Evolutionary conservation across 2,888 invertebrate genomes (phyloP).

Genomic region (Apomyelois bistriatella): DNA sequence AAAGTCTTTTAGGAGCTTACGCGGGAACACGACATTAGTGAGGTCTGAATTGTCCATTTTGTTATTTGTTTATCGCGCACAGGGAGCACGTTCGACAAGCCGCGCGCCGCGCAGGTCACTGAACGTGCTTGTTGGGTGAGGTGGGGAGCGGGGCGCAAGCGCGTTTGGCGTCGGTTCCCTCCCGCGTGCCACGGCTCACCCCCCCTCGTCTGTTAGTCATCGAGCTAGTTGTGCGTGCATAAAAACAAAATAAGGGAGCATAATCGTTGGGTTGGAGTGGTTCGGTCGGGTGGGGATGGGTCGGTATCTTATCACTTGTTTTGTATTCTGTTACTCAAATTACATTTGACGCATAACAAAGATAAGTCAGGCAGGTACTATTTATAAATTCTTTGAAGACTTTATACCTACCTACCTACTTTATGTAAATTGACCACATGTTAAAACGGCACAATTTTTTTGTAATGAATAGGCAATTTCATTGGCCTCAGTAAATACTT

Average conservation of each 20-base stretch:
- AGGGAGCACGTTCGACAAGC: constrained; percentile 42
- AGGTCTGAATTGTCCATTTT: constrained; percentile 24
- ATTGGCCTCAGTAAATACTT: too few species aligned
- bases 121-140: constrained; percentile 31
- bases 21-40: constrained; percentile 51
- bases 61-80: constrained; percentile 27
- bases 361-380: too few species aligned
- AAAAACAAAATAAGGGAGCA: background rate
- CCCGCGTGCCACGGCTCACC: constrained; percentile 1
- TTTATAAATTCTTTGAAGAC: too few species aligned
- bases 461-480: too few species aligned
- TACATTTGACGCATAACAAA: too few species aligned
- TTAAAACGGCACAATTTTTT: too few species aligned
- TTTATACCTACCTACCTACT: too few species aligned
- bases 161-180: constrained; percentile 15
- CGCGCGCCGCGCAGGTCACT: constrained; percentile 63
- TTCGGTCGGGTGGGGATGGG: background rate
- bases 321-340: too few species aligned
- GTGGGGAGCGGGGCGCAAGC: constrained; percentile 20
- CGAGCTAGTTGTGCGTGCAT: background rate
- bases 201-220: background rate
- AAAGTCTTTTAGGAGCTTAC: constrained; percentile 54
- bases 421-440: too few species aligned
- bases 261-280: background rate
- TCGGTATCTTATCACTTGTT: too few species aligned